These are phyloP conservation scores for Chelidonichthys spinosus DNA, from an alignment of 2,797 vertebrate genomes.

Conservation along the genomic window DNA sequence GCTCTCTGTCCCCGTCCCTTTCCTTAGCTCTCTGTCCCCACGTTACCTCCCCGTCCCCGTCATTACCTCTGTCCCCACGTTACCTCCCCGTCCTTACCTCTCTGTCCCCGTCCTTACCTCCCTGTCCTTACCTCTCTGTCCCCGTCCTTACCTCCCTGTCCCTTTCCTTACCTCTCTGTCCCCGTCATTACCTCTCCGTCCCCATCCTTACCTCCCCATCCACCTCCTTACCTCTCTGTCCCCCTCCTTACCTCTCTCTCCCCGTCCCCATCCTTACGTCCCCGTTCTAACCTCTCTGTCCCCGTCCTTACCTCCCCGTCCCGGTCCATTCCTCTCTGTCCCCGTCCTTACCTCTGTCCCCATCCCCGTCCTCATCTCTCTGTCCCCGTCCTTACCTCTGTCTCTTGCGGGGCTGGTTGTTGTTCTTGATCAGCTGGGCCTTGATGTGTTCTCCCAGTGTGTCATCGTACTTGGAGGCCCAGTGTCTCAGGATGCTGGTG, in stretches of 20 bases:
- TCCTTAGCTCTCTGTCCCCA: background rate
- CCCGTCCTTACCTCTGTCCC: background rate
- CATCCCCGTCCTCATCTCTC: background rate
- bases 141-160: background rate
- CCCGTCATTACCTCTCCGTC: background rate
- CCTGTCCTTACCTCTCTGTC: too few species aligned
- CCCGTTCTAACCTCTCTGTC: background rate
- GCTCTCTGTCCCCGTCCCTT: background rate
- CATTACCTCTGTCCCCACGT: background rate
- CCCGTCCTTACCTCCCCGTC: background rate
- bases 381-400: conserved; percentile 86
- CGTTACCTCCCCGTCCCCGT: background rate
- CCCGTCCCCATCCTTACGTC: too few species aligned
- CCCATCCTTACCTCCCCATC: too few species aligned
- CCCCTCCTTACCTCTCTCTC: conserved; percentile 73
- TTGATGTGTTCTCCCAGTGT: conserved; percentile 94
- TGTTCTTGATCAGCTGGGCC: conserved; percentile 97
- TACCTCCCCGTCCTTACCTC: background rate
- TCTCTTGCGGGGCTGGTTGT: conserved; percentile 94
- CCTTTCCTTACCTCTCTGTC: background rate
- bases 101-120: background rate
- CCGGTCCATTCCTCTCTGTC: too few species aligned
- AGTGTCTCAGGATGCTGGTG: conserved; percentile 95
- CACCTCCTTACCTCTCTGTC: too few species aligned
- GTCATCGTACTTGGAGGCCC: conserved; percentile 94